Percentiles rank a stretch among this genome's conserved stretches.
These are phyloP conservation scores for Sepioteuthis lessoniana DNA, from an alignment of 2,888 invertebrate species.

Conservation along the genomic window DNA sequence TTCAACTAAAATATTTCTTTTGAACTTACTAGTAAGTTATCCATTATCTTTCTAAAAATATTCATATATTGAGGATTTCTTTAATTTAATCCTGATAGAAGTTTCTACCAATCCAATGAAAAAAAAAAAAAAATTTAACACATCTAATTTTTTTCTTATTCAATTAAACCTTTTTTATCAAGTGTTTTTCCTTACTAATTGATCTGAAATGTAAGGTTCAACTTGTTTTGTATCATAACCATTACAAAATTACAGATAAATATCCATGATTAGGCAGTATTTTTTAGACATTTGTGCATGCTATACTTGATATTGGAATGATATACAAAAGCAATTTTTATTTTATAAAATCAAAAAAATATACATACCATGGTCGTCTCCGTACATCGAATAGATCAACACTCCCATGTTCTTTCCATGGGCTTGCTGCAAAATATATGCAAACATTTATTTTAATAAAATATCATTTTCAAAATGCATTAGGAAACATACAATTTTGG, in stretches of 20 bases:
- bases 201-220: too few species aligned
- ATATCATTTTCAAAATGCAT: background rate
- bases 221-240: background rate
- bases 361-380: slow-evolving; percentile 74
- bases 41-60: too few species aligned
- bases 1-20: too few species aligned
- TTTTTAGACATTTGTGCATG: background rate
- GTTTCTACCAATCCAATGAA: too few species aligned
- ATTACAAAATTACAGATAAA: background rate
- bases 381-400: slow-evolving; percentile 77
- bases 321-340: background rate
- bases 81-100: too few species aligned
- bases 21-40: too few species aligned
- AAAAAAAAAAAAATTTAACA: too few species aligned
- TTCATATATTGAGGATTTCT: too few species aligned
- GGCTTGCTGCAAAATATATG: slow-evolving; percentile 62
- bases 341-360: slow-evolving; percentile 34
- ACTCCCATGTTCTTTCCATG: slow-evolving; percentile 63
- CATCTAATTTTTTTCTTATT: too few species aligned
- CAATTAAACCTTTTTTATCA: too few species aligned
- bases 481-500: background rate
- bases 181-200: too few species aligned
- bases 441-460: background rate
- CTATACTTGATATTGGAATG: background rate
- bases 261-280: background rate